Evolutionary conservation across 2,888 invertebrate species (phyloP).

Genomic region (Barypeithes pellucidus): DNA sequence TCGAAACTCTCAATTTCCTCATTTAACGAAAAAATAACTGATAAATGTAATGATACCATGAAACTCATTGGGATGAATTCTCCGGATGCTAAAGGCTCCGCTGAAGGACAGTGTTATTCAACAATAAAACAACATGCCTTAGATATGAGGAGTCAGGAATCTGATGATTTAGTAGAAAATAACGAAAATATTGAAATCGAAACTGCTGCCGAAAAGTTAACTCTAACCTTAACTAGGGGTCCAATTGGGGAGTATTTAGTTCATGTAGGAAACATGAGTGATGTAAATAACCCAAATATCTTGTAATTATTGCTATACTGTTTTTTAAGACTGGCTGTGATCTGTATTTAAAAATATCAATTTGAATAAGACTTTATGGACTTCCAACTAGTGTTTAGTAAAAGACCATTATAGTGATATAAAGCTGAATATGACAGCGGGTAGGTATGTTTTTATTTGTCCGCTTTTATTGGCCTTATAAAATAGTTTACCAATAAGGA

Average conservation of each 20-base stretch:
- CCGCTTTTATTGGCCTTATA: no score
- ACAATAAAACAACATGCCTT: not conserved
- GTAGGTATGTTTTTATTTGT: not conserved
- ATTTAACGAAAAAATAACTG: not conserved
- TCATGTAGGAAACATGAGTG: not conserved
- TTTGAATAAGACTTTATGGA: no score
- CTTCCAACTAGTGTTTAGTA: no score
- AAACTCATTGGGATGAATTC: not conserved
- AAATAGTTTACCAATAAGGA: no score
- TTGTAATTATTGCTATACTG: not conserved
- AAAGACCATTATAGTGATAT: no score
- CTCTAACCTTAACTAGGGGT: not conserved
- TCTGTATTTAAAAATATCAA: not conserved
- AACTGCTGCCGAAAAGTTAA: not conserved
- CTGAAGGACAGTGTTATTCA: not conserved
- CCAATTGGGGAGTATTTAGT: constrained; percentile 3
- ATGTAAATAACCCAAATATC: not conserved
- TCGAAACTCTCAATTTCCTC: no score
- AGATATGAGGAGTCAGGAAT: not conserved
- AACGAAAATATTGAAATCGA: not conserved
- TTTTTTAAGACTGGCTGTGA: not conserved
- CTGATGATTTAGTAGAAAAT: not conserved
- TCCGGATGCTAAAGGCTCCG: not conserved
- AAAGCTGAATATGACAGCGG: no score
- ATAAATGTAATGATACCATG: not conserved